These are phyloP conservation scores for Virgularia gustaviana DNA, from an alignment of 92 coral and sea anemone genomes.

Conservation along the genomic window DNA sequence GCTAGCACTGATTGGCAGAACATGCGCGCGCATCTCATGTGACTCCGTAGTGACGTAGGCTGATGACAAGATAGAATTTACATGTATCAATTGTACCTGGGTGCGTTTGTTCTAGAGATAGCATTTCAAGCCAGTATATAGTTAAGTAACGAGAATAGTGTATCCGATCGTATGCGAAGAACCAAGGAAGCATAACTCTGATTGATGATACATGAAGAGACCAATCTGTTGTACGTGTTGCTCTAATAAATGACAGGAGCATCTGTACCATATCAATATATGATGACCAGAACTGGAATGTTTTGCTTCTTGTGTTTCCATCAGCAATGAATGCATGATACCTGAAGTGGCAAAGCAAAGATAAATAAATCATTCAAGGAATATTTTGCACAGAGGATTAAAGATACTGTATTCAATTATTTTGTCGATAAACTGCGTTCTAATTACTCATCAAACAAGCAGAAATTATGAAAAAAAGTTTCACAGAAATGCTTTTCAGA, in stretches of 20 bases:
- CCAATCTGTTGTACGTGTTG: slow-evolving; percentile 19
- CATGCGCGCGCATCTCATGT: no score
- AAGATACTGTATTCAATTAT: no score
- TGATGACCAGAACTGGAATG: slow-evolving; percentile 20
- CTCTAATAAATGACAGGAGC: slow-evolving; percentile 8
- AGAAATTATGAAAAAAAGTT: no score
- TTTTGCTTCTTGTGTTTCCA: not conserved
- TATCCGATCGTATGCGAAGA: slow-evolving; percentile 4
- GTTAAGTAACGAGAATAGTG: not conserved
- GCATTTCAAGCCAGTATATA: slow-evolving; percentile 8
- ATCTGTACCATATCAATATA: not conserved
- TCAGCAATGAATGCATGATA: not conserved
- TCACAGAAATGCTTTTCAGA: no score
- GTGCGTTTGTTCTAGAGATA: not conserved
- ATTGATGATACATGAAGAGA: not conserved
- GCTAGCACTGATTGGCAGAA: no score
- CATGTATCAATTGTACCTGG: no score
- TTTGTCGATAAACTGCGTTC: no score
- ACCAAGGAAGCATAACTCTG: slow-evolving; percentile 5
- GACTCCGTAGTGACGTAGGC: no score
- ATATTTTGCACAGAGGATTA: no score
- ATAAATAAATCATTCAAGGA: not conserved
- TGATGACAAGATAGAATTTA: no score
- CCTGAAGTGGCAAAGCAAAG: not conserved
- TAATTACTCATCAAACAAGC: no score